Conservation (phyloP, 1,140 invertebrate species). For the Leptoteleia sp. region DNA sequence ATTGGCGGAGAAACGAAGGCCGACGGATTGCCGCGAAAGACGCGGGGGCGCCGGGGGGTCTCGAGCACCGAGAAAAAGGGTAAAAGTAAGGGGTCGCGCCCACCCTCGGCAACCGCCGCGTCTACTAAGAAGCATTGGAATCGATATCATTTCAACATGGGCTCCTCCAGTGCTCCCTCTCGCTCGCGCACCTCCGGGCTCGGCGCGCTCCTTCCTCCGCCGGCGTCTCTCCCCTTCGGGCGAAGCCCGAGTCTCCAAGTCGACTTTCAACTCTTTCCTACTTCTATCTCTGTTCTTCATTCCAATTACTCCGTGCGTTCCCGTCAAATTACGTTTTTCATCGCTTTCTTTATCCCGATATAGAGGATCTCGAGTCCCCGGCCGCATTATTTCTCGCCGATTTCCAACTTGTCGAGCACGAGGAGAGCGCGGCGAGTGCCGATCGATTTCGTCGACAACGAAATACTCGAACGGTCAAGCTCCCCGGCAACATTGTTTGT, state of each 20-base stretch:
- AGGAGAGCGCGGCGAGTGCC: constrained; percentile 30
- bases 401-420: constrained; percentile 56
- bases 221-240: constrained; percentile 52
- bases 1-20: no score
- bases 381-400: constrained; percentile 59
- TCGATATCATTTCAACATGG: no score
- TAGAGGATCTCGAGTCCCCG: constrained; percentile 63
- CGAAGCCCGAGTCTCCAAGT: constrained; percentile 73
- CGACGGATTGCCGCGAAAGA: no score
- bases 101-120: no score
- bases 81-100: no score
- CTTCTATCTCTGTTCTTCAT: constrained; percentile 66
- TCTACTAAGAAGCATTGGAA: no score
- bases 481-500: constrained; percentile 40
- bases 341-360: constrained; percentile 69
- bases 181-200: no score
- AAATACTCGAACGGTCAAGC: constrained; percentile 54
- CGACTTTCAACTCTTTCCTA: constrained; percentile 80
- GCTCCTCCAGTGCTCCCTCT: no score
- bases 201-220: no score
- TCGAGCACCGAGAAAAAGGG: no score
- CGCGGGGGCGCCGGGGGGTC: no score
- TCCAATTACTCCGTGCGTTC: constrained; percentile 55
- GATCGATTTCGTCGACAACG: constrained; percentile 41
- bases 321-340: constrained; percentile 63